Evolutionary conservation across 2,888 invertebrate species (phyloP).

Genomic region (Chrysomela aeneicollis): DNA sequence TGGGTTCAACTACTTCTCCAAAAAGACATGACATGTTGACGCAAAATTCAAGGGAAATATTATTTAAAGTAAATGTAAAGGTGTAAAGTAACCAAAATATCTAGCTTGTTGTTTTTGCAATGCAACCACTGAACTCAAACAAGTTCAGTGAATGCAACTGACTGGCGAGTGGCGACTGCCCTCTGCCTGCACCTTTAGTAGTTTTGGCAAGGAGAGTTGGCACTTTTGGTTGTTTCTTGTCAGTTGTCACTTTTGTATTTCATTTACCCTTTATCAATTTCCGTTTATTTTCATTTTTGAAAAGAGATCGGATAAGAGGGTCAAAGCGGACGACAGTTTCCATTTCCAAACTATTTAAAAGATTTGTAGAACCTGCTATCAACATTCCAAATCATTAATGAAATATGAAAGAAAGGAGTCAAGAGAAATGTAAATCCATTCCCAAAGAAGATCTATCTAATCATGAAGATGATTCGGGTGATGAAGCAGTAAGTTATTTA

Average conservation of each 20-base stretch:
- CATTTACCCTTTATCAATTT: neutral
- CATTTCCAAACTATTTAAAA: too few species aligned
- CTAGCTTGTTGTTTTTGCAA: too few species aligned
- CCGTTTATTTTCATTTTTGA: neutral
- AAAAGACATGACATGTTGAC: constrained; percentile 47
- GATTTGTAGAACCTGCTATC: too few species aligned
- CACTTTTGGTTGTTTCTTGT: neutral
- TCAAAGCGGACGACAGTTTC: too few species aligned
- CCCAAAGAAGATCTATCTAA: constrained; percentile 45
- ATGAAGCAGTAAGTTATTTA: constrained; percentile 62
- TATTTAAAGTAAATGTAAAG: too few species aligned
- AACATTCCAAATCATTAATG: neutral
- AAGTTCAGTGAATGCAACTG: too few species aligned
- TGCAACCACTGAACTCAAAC: too few species aligned
- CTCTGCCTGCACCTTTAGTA: too few species aligned
- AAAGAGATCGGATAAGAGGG: neutral
- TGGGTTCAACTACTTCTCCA: constrained; percentile 59
- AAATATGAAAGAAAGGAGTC: constrained; percentile 36
- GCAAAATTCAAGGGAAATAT: too few species aligned
- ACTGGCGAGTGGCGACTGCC: too few species aligned
- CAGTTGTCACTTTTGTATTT: neutral
- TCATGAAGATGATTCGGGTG: constrained; percentile 66
- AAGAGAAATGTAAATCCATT: constrained; percentile 31
- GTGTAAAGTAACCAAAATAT: too few species aligned
- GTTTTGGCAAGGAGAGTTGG: too few species aligned